Conservation (phyloP, 2,888 invertebrate species). For the Hanleya hanleyi region DNA sequence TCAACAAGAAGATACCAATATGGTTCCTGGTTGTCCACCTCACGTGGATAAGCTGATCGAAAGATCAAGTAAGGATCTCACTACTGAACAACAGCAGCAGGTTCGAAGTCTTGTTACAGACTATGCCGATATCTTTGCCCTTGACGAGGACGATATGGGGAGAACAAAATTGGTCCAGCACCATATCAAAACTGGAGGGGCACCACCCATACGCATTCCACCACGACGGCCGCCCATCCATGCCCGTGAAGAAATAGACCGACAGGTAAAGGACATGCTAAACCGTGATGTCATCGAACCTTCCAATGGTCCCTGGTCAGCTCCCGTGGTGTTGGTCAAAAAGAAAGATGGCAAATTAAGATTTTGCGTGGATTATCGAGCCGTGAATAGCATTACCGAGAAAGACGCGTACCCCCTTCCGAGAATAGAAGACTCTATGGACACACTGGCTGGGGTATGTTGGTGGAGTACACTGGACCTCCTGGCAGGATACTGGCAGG, state of each 20-base stretch:
- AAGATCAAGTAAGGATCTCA: no score
- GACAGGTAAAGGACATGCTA: constrained; percentile 16
- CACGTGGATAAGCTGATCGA: no score
- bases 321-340: constrained; percentile 26
- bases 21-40: no score
- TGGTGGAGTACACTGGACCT: constrained; percentile 43
- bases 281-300: constrained; percentile 26
- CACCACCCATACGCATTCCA: not conserved
- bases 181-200: not conserved
- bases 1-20: no score
- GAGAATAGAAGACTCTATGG: no score
- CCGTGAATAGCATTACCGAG: constrained; percentile 33
- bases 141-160: no score
- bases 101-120: no score
- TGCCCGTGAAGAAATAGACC: not conserved
- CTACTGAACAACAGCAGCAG: no score
- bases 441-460: no score
- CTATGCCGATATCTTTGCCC: no score
- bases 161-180: not conserved
- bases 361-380: constrained; percentile 33
- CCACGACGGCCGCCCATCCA: not conserved
- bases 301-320: constrained; percentile 15
- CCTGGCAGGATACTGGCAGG: constrained; percentile 45
- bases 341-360: constrained; percentile 23
- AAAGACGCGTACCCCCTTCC: no score